Conservation (phyloP, 2,888 invertebrate genomes). For the Saturnia japonica region DNA sequence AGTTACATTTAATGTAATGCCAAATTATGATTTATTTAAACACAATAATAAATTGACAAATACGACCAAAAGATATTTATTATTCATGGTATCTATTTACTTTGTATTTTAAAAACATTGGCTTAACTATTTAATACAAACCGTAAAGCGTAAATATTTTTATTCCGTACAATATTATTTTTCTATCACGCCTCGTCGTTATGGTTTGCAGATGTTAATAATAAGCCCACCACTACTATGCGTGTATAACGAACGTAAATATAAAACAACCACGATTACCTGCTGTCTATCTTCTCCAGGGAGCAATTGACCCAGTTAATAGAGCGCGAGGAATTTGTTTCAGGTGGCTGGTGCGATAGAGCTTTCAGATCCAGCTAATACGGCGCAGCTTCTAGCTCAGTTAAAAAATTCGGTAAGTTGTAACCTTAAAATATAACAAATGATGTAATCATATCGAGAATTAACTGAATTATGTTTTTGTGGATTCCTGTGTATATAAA, state of each 20-base stretch:
- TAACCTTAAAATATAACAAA: constrained; percentile 13
- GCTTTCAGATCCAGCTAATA: constrained; percentile 66
- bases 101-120: neutral
- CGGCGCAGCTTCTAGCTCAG: constrained; percentile 63
- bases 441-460: constrained; percentile 1
- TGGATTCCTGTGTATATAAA: neutral
- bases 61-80: neutral
- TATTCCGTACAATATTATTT: constrained; percentile 9
- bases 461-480: neutral
- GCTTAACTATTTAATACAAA: neutral
- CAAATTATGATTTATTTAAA: neutral
- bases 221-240: constrained; percentile 12
- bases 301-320: constrained; percentile 68
- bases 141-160: neutral
- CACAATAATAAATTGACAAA: neutral
- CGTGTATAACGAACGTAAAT: constrained; percentile 25
- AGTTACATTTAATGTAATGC: neutral
- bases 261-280: constrained; percentile 34
- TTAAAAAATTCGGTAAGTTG: constrained; percentile 67
- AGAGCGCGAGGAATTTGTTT: constrained; percentile 48
- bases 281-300: constrained; percentile 37
- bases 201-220: constrained; percentile 11
- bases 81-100: neutral
- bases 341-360: constrained; percentile 74
- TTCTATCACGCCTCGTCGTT: neutral